Percentiles rank a stretch among this genome's conserved stretches.
phyloP scores from a whole-genome alignment of 2,113 vertebrate species.

The Meles meles region DNA sequence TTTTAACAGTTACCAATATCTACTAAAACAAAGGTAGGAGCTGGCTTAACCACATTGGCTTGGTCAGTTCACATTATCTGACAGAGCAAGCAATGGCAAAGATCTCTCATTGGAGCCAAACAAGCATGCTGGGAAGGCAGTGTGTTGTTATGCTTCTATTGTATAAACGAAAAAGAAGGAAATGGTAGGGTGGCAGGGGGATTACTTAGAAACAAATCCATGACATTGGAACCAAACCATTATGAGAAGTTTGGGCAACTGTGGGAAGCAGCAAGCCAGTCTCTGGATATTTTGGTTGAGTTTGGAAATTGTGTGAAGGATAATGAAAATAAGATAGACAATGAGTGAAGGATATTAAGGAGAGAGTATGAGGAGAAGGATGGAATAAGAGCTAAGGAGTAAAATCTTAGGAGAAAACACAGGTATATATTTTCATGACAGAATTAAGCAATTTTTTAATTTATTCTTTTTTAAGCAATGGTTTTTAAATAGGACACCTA shows the following conservation, averaged over 20 bases:
- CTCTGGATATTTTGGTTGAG: not conserved
- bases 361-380: not conserved
- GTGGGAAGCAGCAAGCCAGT: not conserved
- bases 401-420: not conserved
- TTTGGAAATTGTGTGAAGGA: not conserved
- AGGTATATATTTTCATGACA: not conserved
- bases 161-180: not conserved
- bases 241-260: not conserved
- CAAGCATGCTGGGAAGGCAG: not conserved
- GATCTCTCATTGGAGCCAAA: not conserved
- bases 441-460: not conserved
- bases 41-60: not conserved
- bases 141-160: not conserved
- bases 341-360: not conserved
- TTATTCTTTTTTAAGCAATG: not conserved
- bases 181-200: not conserved
- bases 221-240: not conserved
- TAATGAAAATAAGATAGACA: not conserved
- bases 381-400: not conserved
- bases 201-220: not conserved
- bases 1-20: not conserved
- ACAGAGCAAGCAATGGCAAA: not conserved
- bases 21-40: too few relatives aligned
- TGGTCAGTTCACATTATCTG: not conserved
- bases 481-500: not conserved